phyloP scores from a whole-genome alignment of 1,140 invertebrate genomes.

The Drosophila bipectinata region DNA sequence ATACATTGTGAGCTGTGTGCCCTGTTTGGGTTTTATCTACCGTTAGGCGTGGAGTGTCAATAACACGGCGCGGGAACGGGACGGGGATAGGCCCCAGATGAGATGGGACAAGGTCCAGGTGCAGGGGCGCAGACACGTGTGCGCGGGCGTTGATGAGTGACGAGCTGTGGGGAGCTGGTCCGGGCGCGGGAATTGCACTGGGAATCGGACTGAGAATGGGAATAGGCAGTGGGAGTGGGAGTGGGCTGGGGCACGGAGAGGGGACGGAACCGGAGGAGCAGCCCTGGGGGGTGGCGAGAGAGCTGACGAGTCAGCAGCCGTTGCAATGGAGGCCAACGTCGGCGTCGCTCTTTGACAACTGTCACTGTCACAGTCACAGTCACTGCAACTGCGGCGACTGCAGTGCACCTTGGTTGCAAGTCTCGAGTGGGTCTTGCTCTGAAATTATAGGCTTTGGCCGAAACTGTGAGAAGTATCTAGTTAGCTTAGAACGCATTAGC shows the following conservation, averaged over 20 bases:
- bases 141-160: slow-evolving; percentile 62
- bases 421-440: background rate
- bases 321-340: slow-evolving; percentile 71
- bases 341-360: slow-evolving; percentile 59
- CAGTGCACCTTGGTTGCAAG: slow-evolving; percentile 12
- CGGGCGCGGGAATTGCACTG: slow-evolving; percentile 1
- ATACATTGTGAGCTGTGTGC: slow-evolving; percentile 68
- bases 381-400: slow-evolving; percentile 29
- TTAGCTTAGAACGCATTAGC: too few relatives aligned
- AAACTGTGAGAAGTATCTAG: too few relatives aligned
- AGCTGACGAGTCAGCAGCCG: background rate
- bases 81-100: background rate
- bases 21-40: slow-evolving; percentile 77
- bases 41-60: slow-evolving; percentile 75
- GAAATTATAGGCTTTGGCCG: too few relatives aligned
- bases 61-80: slow-evolving; percentile 44
- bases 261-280: slow-evolving; percentile 1
- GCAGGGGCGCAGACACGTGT: slow-evolving; percentile 34
- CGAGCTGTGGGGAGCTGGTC: background rate
- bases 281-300: slow-evolving; percentile 2
- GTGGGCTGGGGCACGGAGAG: slow-evolving; percentile 2
- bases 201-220: slow-evolving; percentile 9
- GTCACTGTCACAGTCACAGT: slow-evolving; percentile 67
- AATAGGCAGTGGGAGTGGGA: slow-evolving; percentile 17
- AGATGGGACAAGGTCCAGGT: background rate